Evolutionary conservation across 2,888 invertebrate species (phyloP).

Genomic region (Chaetoderma sp.): DNA sequence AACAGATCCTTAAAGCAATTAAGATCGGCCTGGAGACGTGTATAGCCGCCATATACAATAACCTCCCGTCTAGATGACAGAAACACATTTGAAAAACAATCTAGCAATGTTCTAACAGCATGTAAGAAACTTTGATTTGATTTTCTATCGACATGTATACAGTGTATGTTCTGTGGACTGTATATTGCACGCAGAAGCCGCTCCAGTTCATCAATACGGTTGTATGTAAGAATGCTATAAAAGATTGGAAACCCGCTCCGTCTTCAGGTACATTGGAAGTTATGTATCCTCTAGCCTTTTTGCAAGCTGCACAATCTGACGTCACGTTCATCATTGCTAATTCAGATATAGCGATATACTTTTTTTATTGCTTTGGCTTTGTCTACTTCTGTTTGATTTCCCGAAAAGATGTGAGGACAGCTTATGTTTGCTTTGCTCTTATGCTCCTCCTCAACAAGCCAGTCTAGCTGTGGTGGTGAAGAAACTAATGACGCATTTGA

Average conservation of each 20-base stretch:
- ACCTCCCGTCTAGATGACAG: constrained; percentile 49
- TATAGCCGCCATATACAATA: constrained; percentile 49
- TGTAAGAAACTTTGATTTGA: constrained; percentile 35
- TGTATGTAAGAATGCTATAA: constrained; percentile 57
- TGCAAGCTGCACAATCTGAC: background rate
- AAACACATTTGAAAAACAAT: constrained; percentile 63
- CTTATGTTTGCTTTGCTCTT: too few species aligned
- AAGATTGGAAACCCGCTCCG: constrained; percentile 57
- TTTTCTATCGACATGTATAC: constrained; percentile 63
- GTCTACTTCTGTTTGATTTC: too few species aligned
- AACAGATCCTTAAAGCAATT: constrained; percentile 53
- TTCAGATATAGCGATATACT: too few species aligned
- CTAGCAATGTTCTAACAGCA: constrained; percentile 40
- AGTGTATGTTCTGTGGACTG: constrained; percentile 64
- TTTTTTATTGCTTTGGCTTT: too few species aligned
- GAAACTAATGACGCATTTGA: too few species aligned
- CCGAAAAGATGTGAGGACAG: too few species aligned
- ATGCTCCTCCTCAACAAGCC: too few species aligned
- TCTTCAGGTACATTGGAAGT: constrained; percentile 32
- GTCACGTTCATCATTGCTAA: too few species aligned
- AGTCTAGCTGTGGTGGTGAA: too few species aligned
- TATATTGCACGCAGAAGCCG: constrained; percentile 58
- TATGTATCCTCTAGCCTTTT: background rate
- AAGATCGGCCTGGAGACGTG: constrained; percentile 50
- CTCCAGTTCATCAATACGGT: constrained; percentile 57